Conservation (phyloP, 2,888 invertebrate species). For the Rhabditophanes sp. region DNA sequence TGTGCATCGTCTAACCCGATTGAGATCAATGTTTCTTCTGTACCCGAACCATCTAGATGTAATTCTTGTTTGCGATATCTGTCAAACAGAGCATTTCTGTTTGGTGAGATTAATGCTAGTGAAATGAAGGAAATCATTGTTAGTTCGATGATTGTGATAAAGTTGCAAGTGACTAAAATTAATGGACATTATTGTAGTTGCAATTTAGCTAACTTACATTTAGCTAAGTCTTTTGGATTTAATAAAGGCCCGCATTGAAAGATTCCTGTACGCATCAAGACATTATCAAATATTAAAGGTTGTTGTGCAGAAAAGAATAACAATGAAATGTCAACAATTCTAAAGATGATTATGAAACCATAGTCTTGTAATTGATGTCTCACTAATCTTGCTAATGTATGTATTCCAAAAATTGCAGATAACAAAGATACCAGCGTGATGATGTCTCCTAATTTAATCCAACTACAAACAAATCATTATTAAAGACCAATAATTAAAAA, state of each 20-base stretch:
- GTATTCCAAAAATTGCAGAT: constrained; percentile 39
- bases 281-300: constrained; percentile 39
- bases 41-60: too few species aligned
- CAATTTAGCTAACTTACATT: constrained; percentile 21
- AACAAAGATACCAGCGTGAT: constrained; percentile 31
- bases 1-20: too few species aligned
- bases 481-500: constrained; percentile 3
- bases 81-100: constrained; percentile 25
- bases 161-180: constrained; percentile 40
- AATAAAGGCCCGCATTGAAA: constrained; percentile 35
- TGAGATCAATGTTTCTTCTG: too few species aligned
- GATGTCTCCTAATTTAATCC: constrained; percentile 33
- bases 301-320: constrained; percentile 41
- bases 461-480: constrained; percentile 7
- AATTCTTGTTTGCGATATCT: constrained; percentile 1
- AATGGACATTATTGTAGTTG: neutral
- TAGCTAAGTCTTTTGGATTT: constrained; percentile 32
- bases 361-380: constrained; percentile 34
- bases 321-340: constrained; percentile 36
- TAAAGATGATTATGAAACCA: constrained; percentile 41
- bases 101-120: constrained; percentile 25
- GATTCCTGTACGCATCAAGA: constrained; percentile 25
- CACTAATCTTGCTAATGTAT: constrained; percentile 33
- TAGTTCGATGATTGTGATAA: constrained; percentile 38
- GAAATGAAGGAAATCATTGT: constrained; percentile 28